These are phyloP conservation scores for Agonopterix alstromeriana DNA, from an alignment of 2,888 invertebrate genomes.

Conservation along the genomic window DNA sequence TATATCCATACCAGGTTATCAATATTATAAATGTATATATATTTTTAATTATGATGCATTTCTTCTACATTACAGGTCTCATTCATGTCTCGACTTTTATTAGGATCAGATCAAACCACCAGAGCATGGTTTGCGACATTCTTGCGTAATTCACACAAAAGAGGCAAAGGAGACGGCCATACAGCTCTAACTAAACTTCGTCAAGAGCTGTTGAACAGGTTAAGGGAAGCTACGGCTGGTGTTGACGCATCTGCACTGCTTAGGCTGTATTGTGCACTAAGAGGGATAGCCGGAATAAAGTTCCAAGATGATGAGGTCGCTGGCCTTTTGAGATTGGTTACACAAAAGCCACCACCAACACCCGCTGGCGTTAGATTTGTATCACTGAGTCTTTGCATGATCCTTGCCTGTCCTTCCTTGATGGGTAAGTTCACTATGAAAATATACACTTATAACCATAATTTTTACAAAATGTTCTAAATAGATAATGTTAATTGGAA, in stretches of 20 bases:
- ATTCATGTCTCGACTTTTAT: constrained; percentile 90
- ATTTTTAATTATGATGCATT: too few species aligned
- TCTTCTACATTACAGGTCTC: constrained; percentile 72
- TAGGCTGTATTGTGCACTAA: constrained; percentile 92
- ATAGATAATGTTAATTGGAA: too few species aligned
- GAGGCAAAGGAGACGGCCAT: constrained; percentile 85
- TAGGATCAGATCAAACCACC: constrained; percentile 93
- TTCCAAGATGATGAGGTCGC: constrained; percentile 94
- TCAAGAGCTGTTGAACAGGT: constrained; percentile 83
- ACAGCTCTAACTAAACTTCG: constrained; percentile 82
- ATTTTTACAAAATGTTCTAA: neutral
- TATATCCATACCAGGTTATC: too few species aligned
- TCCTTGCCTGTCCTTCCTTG: constrained; percentile 94
- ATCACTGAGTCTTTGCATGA: constrained; percentile 94
- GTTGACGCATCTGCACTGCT: constrained; percentile 94
- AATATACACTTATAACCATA: neutral
- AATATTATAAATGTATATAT: too few species aligned
- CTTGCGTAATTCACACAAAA: constrained; percentile 89
- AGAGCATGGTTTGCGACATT: constrained; percentile 96
- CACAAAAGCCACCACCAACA: constrained; percentile 92
- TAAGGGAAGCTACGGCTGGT: constrained; percentile 81
- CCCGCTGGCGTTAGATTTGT: constrained; percentile 95
- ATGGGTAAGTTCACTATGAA: constrained; percentile 69
- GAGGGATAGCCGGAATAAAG: constrained; percentile 95
- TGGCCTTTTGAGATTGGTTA: constrained; percentile 88